Conservation (phyloP, 1,140 invertebrate genomes). For the Melitaea cinxia region DNA sequence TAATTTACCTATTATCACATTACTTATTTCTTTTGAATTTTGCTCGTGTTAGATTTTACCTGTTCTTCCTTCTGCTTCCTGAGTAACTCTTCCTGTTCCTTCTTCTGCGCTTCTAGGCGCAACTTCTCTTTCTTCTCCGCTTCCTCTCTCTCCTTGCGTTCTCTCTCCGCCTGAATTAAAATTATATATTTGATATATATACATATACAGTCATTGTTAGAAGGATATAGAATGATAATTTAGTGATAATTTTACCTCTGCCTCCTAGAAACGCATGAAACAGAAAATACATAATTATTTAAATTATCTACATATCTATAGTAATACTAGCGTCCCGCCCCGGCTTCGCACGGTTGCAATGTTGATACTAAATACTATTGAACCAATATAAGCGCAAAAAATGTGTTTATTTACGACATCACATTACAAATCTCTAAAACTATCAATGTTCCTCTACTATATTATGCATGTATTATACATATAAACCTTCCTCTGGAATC, state of each 20-base stretch:
- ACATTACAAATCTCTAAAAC: too few species aligned
- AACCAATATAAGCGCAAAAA: too few species aligned
- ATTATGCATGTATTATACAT: too few species aligned
- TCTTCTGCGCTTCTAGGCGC: conserved; percentile 84
- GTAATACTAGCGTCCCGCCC: not conserved
- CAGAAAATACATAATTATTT: not conserved
- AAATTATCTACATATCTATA: not conserved
- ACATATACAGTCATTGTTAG: not conserved
- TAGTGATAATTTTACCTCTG: not conserved
- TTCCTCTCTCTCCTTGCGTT: conserved; percentile 95
- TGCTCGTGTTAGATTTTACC: conserved; percentile 51
- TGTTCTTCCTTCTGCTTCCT: conserved; percentile 80
- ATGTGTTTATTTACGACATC: too few species aligned
- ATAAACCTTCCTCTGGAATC: too few species aligned
- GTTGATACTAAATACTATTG: too few species aligned
- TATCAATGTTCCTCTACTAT: too few species aligned
- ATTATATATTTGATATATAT: not conserved
- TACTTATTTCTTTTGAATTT: too few species aligned
- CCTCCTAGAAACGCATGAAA: conserved; percentile 5
- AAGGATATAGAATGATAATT: not conserved
- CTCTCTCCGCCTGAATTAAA: conserved; percentile 90
- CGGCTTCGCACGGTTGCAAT: too few species aligned
- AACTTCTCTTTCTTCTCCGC: conserved; percentile 91
- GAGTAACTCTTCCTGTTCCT: conserved; percentile 84
- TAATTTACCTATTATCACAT: too few species aligned